A percentile compares a stretch with the other conserved stretches of the same genome.
Evolutionary conservation across 2,113 vertebrate species (phyloP).

Genomic region (Taxidea taxus): DNA sequence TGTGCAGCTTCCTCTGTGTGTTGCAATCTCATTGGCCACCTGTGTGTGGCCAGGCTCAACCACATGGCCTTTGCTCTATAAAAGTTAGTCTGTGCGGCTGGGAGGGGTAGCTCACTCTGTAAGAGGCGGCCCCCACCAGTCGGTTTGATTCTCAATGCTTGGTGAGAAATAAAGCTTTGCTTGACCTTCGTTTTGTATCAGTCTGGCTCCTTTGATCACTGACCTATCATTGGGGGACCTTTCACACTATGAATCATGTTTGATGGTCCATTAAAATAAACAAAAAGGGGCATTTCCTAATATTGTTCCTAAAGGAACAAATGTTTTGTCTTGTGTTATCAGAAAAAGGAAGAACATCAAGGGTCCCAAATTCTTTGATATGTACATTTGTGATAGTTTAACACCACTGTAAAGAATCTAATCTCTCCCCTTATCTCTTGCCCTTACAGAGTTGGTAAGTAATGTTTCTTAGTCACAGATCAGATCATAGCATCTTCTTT

Average conservation of each 20-base stretch:
- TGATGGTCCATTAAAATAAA: neutral
- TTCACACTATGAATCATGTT: neutral
- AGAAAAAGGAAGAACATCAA: neutral
- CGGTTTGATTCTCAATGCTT: no score
- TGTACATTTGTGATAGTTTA: neutral
- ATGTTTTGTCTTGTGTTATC: neutral
- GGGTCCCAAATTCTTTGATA: neutral
- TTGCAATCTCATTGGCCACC: no score
- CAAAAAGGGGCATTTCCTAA: neutral
- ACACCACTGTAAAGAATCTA: neutral
- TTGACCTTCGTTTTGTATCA: no score
- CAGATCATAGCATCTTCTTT: neutral
- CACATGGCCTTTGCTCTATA: no score
- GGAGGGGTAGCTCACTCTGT: no score
- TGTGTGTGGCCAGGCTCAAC: no score
- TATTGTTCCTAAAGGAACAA: neutral
- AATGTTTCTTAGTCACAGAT: neutral
- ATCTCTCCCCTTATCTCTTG: neutral
- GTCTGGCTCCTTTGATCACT: no score
- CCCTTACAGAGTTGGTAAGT: neutral
- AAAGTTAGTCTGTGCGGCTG: no score
- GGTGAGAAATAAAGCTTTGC: no score
- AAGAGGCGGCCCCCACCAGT: no score
- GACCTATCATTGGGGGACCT: no score
- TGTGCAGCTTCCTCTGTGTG: no score